Conservation (phyloP, 2,113 vertebrate genomes). For the Ammodytes marinus region DNA sequence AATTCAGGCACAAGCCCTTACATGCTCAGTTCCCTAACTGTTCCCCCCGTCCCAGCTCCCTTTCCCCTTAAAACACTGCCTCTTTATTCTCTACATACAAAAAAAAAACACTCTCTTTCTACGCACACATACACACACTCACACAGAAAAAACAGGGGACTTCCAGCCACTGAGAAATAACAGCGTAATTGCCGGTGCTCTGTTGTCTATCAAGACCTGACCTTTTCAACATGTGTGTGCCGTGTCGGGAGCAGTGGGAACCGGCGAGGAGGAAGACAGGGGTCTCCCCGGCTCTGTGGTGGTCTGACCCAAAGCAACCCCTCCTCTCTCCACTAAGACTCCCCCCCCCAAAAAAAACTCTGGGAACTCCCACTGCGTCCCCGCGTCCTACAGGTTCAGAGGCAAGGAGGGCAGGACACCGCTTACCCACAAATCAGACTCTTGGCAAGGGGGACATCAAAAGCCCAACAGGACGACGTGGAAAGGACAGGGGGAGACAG, state of each 20-base stretch:
- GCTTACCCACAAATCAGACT: constrained; percentile 65
- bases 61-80: constrained; percentile 81
- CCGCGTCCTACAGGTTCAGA: constrained; percentile 46
- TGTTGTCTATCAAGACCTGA: constrained; percentile 85
- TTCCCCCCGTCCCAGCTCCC: constrained; percentile 66
- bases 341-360: constrained; percentile 31
- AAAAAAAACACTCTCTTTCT: constrained; percentile 60
- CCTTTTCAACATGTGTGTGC: constrained; percentile 81
- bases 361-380: constrained; percentile 72
- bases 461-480: constrained; percentile 47
- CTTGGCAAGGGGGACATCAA: constrained; percentile 55
- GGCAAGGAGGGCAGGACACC: constrained; percentile 34
- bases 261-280: constrained; percentile 68
- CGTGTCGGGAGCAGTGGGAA: constrained; percentile 78
- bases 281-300: constrained; percentile 80
- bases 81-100: constrained; percentile 81
- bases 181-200: constrained; percentile 83
- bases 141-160: constrained; percentile 74
- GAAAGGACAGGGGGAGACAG: constrained; percentile 61
- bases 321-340: constrained; percentile 20
- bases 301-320: constrained; percentile 76
- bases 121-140: constrained; percentile 55
- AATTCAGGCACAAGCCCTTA: constrained; percentile 76
- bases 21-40: constrained; percentile 61
- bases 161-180: constrained; percentile 82